Evolutionary conservation across 2,888 invertebrate genomes (phyloP).

Genomic region (Chrysopilus asiliformis): DNA sequence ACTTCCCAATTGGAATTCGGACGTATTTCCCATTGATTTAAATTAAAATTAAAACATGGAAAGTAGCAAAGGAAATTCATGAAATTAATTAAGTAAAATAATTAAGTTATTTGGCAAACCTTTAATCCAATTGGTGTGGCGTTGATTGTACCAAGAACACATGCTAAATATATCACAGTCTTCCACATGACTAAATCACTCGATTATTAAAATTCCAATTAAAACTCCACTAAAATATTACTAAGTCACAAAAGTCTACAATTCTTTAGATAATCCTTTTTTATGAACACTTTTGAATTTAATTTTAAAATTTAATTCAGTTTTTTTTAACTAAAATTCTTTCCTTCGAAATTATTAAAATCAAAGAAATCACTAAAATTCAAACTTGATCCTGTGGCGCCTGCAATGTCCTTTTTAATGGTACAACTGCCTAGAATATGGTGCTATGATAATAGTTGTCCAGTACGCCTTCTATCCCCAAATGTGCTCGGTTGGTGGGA

Average conservation of each 20-base stretch:
- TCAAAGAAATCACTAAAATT: neutral
- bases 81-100: neutral
- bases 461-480: too few species aligned
- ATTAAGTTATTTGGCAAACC: conserved; percentile 22
- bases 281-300: too few species aligned
- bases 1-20: too few species aligned
- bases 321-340: neutral
- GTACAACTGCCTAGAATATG: too few species aligned
- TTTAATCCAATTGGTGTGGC: conserved; percentile 29
- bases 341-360: neutral
- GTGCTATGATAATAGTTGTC: too few species aligned
- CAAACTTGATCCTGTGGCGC: too few species aligned
- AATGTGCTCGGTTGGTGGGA: conserved; percentile 32
- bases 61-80: neutral
- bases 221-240: neutral
- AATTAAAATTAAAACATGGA: neutral
- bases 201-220: conserved; percentile 1
- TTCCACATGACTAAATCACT: conserved; percentile 23
- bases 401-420: too few species aligned
- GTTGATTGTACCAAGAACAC: conserved; percentile 19
- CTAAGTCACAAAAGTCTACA: too few species aligned
- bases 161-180: conserved; percentile 19
- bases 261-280: too few species aligned
- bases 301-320: too few species aligned
- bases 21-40: too few species aligned